Evolutionary conservation across 2,113 vertebrate species (phyloP).

Genomic region (Ptilonorhynchus violaceus): DNA sequence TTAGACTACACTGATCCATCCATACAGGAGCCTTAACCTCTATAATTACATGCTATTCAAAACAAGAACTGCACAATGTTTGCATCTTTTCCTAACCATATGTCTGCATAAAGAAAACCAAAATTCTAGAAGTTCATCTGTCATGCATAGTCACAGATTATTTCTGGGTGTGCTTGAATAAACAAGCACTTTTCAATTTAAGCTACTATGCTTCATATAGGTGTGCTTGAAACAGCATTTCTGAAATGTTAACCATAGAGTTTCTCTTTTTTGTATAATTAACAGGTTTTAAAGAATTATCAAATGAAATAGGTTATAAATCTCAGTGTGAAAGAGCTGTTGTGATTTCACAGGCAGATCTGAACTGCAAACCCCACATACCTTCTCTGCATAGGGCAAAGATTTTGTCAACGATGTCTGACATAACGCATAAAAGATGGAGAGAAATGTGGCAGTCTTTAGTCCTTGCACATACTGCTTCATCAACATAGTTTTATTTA

Average conservation of each 20-base stretch:
- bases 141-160: background rate
- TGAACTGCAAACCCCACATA: background rate
- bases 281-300: background rate
- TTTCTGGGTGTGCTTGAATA: background rate
- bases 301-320: background rate
- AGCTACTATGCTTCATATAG: background rate
- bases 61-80: slow-evolving; percentile 36
- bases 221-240: background rate
- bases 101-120: slow-evolving; percentile 24
- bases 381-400: background rate
- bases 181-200: background rate
- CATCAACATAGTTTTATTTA: slow-evolving; percentile 18
- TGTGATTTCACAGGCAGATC: background rate
- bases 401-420: background rate
- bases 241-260: background rate
- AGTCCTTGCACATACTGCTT: background rate
- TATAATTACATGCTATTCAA: slow-evolving; percentile 49
- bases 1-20: background rate
- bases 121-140: slow-evolving; percentile 7
- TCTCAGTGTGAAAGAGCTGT: background rate
- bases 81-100: background rate
- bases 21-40: slow-evolving; percentile 10
- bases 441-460: background rate
- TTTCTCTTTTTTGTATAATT: background rate
- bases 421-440: background rate